Evolutionary conservation across 2,797 vertebrate genomes (phyloP).

Genomic region (Chelon auratus): DNA sequence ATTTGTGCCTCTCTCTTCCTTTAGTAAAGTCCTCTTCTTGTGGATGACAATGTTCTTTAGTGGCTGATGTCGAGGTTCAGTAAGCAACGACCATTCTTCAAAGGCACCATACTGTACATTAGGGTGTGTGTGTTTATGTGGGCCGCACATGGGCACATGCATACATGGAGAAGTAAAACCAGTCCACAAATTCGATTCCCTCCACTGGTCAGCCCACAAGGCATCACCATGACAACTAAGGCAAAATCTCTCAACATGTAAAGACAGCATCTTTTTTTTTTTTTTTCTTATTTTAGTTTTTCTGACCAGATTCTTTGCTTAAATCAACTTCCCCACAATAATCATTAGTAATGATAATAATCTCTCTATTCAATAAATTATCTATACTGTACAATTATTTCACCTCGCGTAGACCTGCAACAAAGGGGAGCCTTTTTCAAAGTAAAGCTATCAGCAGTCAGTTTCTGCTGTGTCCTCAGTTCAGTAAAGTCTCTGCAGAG

Average conservation of each 20-base stretch:
- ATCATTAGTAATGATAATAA: slow-evolving; percentile 83
- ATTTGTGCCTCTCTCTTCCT: slow-evolving; percentile 26
- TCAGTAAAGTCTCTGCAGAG: slow-evolving; percentile 53
- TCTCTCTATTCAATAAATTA: slow-evolving; percentile 91
- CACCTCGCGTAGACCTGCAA: slow-evolving; percentile 75
- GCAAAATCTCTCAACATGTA: slow-evolving; percentile 83
- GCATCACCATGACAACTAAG: slow-evolving; percentile 88
- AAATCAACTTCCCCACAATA: slow-evolving; percentile 77
- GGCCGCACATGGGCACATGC: slow-evolving; percentile 73
- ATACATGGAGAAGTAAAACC: slow-evolving; percentile 77
- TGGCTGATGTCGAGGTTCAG: slow-evolving; percentile 73
- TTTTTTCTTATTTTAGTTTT: slow-evolving; percentile 46
- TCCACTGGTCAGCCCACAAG: slow-evolving; percentile 80
- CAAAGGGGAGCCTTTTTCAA: slow-evolving; percentile 61
- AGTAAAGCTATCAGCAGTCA: slow-evolving; percentile 76
- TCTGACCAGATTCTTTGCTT: slow-evolving; percentile 57
- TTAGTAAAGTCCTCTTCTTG: slow-evolving; percentile 29
- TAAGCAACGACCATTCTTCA: slow-evolving; percentile 74
- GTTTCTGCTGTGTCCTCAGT: slow-evolving; percentile 48
- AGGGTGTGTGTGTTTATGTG: slow-evolving; percentile 59
- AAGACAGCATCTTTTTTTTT: slow-evolving; percentile 73
- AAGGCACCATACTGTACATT: slow-evolving; percentile 87
- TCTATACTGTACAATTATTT: slow-evolving; percentile 87
- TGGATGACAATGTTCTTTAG: slow-evolving; percentile 62
- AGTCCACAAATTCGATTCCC: slow-evolving; percentile 70